A percentile compares a stretch with the other conserved stretches of the same genome.
Evolutionary conservation across 2,888 invertebrate genomes (phyloP).

Genomic region (Melieria omissa): DNA sequence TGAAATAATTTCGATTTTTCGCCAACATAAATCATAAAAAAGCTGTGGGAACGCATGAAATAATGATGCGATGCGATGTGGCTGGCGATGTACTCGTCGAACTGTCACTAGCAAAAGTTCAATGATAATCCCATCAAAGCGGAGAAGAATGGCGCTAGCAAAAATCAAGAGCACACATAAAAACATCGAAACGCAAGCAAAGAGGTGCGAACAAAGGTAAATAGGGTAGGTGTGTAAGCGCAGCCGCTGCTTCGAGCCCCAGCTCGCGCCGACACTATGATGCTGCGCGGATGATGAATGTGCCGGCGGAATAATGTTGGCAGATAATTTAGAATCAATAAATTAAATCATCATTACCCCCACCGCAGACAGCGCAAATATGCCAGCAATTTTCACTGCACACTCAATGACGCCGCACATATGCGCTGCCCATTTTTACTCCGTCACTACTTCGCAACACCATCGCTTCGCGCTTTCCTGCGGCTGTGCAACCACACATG

Average conservation of each 20-base stretch:
- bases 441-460: neutral
- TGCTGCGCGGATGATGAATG: no score
- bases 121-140: neutral
- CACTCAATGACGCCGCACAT: neutral
- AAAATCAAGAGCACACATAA: no score
- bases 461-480: neutral
- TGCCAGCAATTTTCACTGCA: neutral
- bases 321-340: neutral
- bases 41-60: neutral
- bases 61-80: neutral
- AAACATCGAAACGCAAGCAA: no score
- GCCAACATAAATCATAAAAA: slow-evolving; percentile 10
- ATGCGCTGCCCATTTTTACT: neutral
- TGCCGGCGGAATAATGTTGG: neutral
- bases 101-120: slow-evolving; percentile 6
- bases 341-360: neutral
- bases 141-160: no score
- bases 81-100: neutral
- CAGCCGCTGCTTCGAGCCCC: no score
- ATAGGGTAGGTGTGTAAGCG: no score
- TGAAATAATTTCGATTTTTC: neutral
- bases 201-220: no score
- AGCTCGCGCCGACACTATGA: no score
- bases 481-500: no score
- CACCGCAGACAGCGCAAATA: no score